These are phyloP conservation scores for Amblyjoppa fuscipennis DNA, from an alignment of 2,888 invertebrate genomes.

Conservation along the genomic window DNA sequence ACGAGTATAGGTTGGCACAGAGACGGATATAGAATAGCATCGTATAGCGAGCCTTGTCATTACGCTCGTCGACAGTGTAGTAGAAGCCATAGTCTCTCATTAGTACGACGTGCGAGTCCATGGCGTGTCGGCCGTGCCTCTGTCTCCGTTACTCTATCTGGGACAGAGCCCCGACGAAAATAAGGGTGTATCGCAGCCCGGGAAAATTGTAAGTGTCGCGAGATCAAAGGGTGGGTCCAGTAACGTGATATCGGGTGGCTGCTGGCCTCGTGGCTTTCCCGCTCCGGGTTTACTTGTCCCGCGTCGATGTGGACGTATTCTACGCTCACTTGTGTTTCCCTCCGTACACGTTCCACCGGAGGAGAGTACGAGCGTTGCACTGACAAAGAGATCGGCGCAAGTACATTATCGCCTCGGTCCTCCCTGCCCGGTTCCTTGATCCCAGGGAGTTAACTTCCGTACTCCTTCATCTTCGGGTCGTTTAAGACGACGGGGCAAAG, in stretches of 20 bases:
- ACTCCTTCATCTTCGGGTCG: slow-evolving; percentile 58
- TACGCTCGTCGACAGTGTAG: slow-evolving; percentile 74
- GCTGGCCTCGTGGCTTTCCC: slow-evolving; percentile 26
- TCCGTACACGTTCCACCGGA: background rate
- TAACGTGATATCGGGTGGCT: slow-evolving; percentile 83
- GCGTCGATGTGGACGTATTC: slow-evolving; percentile 20
- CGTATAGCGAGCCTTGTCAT: slow-evolving; percentile 81
- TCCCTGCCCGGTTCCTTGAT: slow-evolving; percentile 48
- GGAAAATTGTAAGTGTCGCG: slow-evolving; percentile 85
- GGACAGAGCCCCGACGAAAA: slow-evolving; percentile 58
- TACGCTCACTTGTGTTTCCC: background rate
- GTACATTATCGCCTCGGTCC: slow-evolving; percentile 48
- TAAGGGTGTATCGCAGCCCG: slow-evolving; percentile 80
- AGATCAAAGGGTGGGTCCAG: slow-evolving; percentile 83
- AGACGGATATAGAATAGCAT: slow-evolving; percentile 53
- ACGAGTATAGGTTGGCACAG: slow-evolving; percentile 26
- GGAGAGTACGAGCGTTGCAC: background rate
- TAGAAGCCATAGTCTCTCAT: slow-evolving; percentile 83
- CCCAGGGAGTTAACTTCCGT: slow-evolving; percentile 44
- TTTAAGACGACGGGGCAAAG: slow-evolving; percentile 71
- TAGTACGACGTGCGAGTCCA: slow-evolving; percentile 71
- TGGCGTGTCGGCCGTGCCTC: slow-evolving; percentile 53
- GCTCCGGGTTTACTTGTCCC: slow-evolving; percentile 14
- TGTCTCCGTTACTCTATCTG: slow-evolving; percentile 23
- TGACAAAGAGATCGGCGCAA: slow-evolving; percentile 31